Evolutionary conservation across 2,888 invertebrate species (phyloP).

Genomic region (Incurvaria masculella): DNA sequence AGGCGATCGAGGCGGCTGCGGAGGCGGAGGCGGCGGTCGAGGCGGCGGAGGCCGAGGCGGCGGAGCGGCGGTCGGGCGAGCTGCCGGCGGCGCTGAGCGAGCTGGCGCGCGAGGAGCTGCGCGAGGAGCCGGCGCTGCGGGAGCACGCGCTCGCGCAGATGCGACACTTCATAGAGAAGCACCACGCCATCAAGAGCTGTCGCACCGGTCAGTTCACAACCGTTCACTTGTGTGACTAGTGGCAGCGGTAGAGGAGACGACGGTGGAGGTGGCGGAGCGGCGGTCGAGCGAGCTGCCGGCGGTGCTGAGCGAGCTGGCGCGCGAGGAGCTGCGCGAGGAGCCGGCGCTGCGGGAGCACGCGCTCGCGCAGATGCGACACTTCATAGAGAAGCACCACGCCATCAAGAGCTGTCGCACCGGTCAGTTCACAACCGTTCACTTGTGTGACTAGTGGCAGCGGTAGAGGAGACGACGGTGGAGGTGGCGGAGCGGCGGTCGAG

Average conservation of each 20-base stretch:
- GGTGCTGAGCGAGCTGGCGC: conserved; percentile 61
- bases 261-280: conserved; percentile 37
- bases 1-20: conserved; percentile 30
- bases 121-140: conserved; percentile 74
- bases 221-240: too few relatives aligned
- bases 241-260: conserved; percentile 29
- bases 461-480: conserved; percentile 29
- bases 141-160: conserved; percentile 74
- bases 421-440: conserved; percentile 25
- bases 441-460: conserved; percentile 43
- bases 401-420: conserved; percentile 79
- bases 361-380: conserved; percentile 74
- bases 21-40: conserved; percentile 38
- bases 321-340: conserved; percentile 77
- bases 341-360: conserved; percentile 71
- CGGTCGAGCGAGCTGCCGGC: conserved; percentile 47
- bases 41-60: conserved; percentile 28
- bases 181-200: conserved; percentile 77
- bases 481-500: conserved; percentile 41
- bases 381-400: conserved; percentile 78
- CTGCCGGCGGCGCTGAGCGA: conserved; percentile 57
- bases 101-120: conserved; percentile 67
- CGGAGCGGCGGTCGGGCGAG: conserved; percentile 43
- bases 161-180: conserved; percentile 79
- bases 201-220: conserved; percentile 59